Base-by-base conservation (phyloP, 2,797 vertebrate genomes). In the Pagetopsis macropterus region DNA sequence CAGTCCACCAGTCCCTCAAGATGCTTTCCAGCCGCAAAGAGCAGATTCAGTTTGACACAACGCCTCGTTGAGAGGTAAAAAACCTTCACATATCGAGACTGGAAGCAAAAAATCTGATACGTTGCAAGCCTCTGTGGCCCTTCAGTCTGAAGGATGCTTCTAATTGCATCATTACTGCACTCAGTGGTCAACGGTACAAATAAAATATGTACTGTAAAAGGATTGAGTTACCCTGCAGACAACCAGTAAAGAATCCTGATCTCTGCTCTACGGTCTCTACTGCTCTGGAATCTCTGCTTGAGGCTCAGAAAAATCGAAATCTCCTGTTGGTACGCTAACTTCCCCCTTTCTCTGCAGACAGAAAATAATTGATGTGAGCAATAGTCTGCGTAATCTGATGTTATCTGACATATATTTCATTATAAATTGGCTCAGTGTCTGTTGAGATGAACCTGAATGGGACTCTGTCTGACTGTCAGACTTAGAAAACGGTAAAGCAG, bases 91-190 rank as follows among this genome's bases (percentile, higher is more conserved):
- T 9, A 41, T 1, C 15, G 23, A 58, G 19, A 56, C 1, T 44
- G 7, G 46, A 33, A 23, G 4, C 21, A n/a, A 56, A 13, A 69
- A 43, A 65, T 19, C 27, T 57, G 15, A 76, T 11, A 67, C 21
- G n/a, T 17, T 46, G 19, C 19, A 51, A 40, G 41, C 45, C 19
- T 17, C 5, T 17, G 15, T 27, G 5, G 7, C 33, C 14, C 15
- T 27, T 3, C 17, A 13, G 48, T 27, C 13, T 17, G 16, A 37
- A 27, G 31, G 40, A 45, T 15, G 17, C 27, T 19, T 61, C 44
- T 70, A 3, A 8, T 0, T 9, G 4, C 48, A 31, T 21, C 33
- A 52, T 31, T 23, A 9, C 40, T 23, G 11, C 46, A 41, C 33
- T 46, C 21, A 37, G 5, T 14, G 6, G 21, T 27, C 27, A 27